Evolutionary conservation across 2,888 invertebrate species (phyloP), one percentile per base, ranked within the genome.

Genomic region (Orthonychiurus folsomi): DNA sequence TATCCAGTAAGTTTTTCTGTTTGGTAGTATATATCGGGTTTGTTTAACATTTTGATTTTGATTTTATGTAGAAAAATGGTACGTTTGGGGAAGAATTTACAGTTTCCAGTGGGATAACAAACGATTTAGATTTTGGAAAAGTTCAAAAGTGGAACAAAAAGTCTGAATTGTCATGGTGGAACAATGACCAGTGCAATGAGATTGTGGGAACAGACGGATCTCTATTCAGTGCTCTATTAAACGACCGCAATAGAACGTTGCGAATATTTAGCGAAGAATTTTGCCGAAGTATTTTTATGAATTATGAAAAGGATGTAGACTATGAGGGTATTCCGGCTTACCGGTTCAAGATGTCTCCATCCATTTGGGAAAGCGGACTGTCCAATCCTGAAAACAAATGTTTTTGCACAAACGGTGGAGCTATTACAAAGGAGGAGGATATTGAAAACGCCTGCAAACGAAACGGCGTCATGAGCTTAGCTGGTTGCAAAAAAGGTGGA

Each of bases 131-230:
- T 20, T 70, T 70, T 56, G 70, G 70, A 0, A 23, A 59, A 50
- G 64, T 69, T 20, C 50, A 63, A 18, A 37, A 26, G 2, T 70
- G 66, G 67, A 54, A 65, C 27, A 59, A 57, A 1, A 56, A 48
- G 15, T 24, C 53, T 25, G 56, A 60, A 26, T 37, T 63, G 20
- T 25, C 26, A 55, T 56, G 21, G 63, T 72, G 21, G 27, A 26
- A n/a, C 65, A 27, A 52, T 23, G 25, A 67, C 74, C 55, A 75
- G 76, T 26, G 71, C 74, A 60, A 63, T 57, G 68, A 68, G 66
- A 73, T 78, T 62, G 74, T 74, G 23, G 78, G 78, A 9, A 76
- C 76, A 1, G 78, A 78, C 64, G 78, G 78, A 15, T 72, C 75
- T 1, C 69, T 76, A 26, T 76, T 77, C 69, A 74, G 74, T 3